Evolutionary conservation across 2,888 invertebrate species (phyloP).

Genomic region (Tetramorium bicarinatum): DNA sequence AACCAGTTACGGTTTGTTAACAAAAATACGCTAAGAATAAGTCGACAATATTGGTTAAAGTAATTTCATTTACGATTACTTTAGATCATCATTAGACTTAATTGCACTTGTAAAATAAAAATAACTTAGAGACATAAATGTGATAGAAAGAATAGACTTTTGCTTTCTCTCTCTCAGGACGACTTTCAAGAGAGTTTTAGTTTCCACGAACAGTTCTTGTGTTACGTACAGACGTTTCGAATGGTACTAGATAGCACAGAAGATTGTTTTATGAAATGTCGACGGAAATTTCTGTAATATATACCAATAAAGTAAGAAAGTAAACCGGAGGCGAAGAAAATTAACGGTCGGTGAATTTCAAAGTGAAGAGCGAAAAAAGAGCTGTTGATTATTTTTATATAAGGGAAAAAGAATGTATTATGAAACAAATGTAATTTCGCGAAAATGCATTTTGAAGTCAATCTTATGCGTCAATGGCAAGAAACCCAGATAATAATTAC

Average conservation of each 20-base stretch:
- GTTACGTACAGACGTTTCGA: neutral
- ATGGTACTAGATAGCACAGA: neutral
- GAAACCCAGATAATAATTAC: neutral
- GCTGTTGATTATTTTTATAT: neutral
- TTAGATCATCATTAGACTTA: neutral
- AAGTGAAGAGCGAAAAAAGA: slow-evolving; percentile 11
- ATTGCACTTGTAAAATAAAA: slow-evolving; percentile 7
- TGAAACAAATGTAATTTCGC: slow-evolving; percentile 8
- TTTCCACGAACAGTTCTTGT: neutral
- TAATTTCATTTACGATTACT: slow-evolving; percentile 3
- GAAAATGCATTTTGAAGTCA: neutral
- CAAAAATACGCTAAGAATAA: slow-evolving; percentile 24
- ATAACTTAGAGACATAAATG: neutral
- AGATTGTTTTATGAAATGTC: neutral
- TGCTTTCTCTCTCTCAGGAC: neutral
- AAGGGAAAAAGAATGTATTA: neutral
- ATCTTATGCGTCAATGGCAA: neutral
- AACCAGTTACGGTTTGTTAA: slow-evolving; percentile 28
- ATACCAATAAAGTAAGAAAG: neutral
- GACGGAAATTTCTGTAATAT: neutral
- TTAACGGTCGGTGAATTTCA: neutral
- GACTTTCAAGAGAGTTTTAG: slow-evolving; percentile 1
- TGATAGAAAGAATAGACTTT: neutral
- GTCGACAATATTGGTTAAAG: neutral
- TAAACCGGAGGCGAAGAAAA: neutral